Percentiles rank a stretch among this genome's conserved stretches.
phyloP scores from a whole-genome alignment of 2,888 invertebrate species.

The Thera britannica region DNA sequence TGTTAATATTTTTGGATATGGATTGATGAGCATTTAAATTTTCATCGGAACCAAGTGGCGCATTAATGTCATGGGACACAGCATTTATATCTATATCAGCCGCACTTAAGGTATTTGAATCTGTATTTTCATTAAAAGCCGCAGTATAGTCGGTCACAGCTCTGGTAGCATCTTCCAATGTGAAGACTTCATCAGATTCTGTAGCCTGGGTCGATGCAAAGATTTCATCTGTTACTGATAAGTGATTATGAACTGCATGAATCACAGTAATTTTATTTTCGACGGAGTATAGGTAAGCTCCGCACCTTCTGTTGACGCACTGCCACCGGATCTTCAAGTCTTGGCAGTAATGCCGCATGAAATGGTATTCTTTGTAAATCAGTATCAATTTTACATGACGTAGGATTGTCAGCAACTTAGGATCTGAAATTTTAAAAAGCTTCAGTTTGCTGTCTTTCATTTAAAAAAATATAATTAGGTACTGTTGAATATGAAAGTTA shows the following conservation, averaged over 20 bases:
- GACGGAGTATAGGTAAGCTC: constrained; percentile 28
- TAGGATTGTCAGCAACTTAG: constrained; percentile 12
- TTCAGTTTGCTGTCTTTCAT: not conserved
- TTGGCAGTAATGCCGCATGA: constrained; percentile 19
- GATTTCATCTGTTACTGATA: constrained; percentile 2
- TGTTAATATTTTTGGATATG: not conserved
- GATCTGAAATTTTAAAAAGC: constrained; percentile 20
- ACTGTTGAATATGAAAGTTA: not conserved
- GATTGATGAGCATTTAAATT: not conserved
- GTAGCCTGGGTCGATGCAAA: not conserved
- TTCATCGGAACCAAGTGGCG: not conserved
- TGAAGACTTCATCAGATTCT: not conserved
- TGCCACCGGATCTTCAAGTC: constrained; percentile 41
- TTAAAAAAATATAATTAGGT: not conserved
- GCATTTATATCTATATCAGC: constrained; percentile 1
- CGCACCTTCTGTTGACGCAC: constrained; percentile 35
- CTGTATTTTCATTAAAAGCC: not conserved
- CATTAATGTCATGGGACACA: not conserved
- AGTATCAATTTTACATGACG: constrained; percentile 32
- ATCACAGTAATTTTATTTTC: constrained; percentile 24
- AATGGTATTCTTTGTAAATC: constrained; percentile 38
- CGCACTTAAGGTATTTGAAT: not conserved
- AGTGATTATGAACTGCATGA: constrained; percentile 23
- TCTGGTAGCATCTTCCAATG: constrained; percentile 12
- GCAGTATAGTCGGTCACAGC: not conserved